phyloP scores from a whole-genome alignment of 2,113 vertebrate genomes.

The Apodemus sylvaticus region DNA sequence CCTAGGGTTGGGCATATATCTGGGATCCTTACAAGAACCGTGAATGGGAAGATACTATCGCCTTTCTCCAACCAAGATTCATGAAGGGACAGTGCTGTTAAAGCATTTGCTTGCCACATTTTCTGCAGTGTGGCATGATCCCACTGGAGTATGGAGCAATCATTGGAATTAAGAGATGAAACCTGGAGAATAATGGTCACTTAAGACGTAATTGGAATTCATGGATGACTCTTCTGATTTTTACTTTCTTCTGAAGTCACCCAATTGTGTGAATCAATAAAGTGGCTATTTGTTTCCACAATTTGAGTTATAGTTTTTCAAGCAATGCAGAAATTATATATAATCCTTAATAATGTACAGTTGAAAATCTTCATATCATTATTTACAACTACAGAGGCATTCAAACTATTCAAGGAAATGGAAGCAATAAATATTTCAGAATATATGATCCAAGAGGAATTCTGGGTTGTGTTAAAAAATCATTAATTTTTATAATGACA shows the following conservation, averaged over 20 bases:
- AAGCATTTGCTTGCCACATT: neutral
- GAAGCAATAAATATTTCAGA: neutral
- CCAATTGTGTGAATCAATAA: neutral
- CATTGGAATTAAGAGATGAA: neutral
- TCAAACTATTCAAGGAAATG: neutral
- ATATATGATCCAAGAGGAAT: neutral
- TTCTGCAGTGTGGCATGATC: neutral
- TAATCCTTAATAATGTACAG: neutral
- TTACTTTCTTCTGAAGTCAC: neutral
- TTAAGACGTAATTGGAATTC: neutral
- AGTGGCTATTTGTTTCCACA: neutral
- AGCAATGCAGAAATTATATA: neutral
- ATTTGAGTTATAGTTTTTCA: slow-evolving; percentile 11
- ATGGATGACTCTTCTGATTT: neutral
- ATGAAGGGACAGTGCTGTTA: neutral
- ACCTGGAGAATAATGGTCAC: neutral
- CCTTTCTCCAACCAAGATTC: neutral
- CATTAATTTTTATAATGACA: neutral
- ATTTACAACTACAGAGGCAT: neutral
- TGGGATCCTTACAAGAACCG: neutral
- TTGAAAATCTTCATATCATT: neutral
- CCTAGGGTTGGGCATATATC: neutral
- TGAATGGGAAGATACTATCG: neutral
- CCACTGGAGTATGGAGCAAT: neutral
- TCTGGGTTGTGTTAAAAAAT: neutral